Conservation (phyloP, 2,888 invertebrate species). For the Monochamus alternatus region DNA sequence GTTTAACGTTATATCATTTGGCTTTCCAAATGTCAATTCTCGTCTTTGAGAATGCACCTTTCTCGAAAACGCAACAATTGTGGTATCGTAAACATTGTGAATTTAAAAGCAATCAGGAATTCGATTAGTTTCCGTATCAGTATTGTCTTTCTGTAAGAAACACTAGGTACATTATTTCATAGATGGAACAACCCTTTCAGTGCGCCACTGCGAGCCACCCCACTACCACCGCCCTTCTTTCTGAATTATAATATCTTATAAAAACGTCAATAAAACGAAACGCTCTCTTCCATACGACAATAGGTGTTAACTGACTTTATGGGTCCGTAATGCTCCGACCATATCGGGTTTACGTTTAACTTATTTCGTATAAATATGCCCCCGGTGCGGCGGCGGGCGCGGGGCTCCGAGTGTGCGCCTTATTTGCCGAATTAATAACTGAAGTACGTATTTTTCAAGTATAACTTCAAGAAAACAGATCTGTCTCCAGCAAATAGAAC, state of each 20-base stretch:
- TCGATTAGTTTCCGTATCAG: no score
- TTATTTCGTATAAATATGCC: not conserved
- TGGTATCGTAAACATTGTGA: no score
- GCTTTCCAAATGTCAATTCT: no score
- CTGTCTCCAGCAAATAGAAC: no score
- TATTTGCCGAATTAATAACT: not conserved
- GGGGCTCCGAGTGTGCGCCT: not conserved
- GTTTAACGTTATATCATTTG: no score
- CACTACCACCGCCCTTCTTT: slow-evolving; percentile 41
- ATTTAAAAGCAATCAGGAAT: no score
- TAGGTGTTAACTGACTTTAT: slow-evolving; percentile 31
- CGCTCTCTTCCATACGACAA: slow-evolving; percentile 30
- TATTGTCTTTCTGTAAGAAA: no score
- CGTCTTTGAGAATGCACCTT: no score
- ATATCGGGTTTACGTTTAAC: slow-evolving; percentile 3
- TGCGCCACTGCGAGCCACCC: slow-evolving; percentile 25
- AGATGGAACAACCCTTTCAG: not conserved
- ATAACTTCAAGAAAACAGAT: no score
- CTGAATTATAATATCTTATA: slow-evolving; percentile 61
- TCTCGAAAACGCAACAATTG: no score
- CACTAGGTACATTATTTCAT: no score
- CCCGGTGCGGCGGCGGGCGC: not conserved
- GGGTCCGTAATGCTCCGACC: slow-evolving; percentile 12
- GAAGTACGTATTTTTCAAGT: no score
- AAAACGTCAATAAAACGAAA: slow-evolving; percentile 60